Base-by-base conservation (phyloP, 2,888 invertebrate genomes). In the Agrochola lychnidis region DNA sequence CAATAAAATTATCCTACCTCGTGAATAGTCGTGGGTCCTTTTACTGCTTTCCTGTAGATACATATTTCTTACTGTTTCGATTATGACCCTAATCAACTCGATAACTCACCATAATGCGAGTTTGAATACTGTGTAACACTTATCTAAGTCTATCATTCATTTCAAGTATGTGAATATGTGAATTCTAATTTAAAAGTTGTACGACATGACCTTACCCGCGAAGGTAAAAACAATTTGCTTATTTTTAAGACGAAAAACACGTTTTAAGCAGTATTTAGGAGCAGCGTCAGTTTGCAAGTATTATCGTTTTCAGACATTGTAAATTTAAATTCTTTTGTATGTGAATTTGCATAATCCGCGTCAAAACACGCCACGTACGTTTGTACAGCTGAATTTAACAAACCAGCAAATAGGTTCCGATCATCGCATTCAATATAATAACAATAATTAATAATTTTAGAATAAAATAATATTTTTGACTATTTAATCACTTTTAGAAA, bases 241-340 rank as follows among this genome's bases (percentile, higher is more conserved):
- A 83, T 89, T 89, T 88, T 63, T 30, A 51, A 67, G 67, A 79
- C 76, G 70, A 87, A 84, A 87, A 88, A 88, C 85, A 80, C 74
- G 89, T 87, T 88, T 73, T 76, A 51, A 56, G 67, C 30, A 25
- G 70, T 85, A 83, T 87, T 89, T 89, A 87, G 80, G 75, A 79
- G 88, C 87, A 61, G 53, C 81, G 84, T 83, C 87, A 81, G 70
- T 72, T 81, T 81, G 79, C 78, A 82, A 71, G 79, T 83, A 83
- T 86, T 86, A 85, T 87, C 85, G 80, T 87, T 91, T 90, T 88
- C 89, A 90, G 89, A 90, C 89, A 81, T 84, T 86, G 81, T 83
- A 87, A 86, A 91, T 91, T 91, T 85, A 89, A 90, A 92, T 91
- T 91, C 90, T 91, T 91, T 93, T 91, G 90, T 91, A 78, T 86